Evolutionary conservation across 2,888 invertebrate species (phyloP), one percentile per base, ranked within the genome.

Genomic region (Ptychoptera contaminata): DNA sequence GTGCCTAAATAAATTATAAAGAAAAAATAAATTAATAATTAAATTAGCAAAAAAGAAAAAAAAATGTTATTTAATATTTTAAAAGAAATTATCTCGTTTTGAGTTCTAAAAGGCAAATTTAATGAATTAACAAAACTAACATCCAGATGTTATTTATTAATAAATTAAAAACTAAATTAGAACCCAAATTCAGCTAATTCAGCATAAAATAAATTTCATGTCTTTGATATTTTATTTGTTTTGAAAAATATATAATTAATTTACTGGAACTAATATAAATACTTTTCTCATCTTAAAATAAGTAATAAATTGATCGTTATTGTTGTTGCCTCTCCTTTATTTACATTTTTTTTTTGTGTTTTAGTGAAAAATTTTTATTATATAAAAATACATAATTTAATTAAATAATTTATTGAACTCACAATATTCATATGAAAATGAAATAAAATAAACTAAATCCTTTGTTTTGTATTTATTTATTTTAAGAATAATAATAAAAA

Each of bases 1-100:
- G 92, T 50, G 79, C 86, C 86, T 87, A 68, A 4, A 67, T 5
- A 63, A 41, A 50, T 42, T 31, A 41, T 42, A 44, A 42, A 45
- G 31, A 43, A 15, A 48, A 32, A 47, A 45, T 8, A n/a, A 16
- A 50, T 48, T 39, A 6, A 35, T 14, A 42, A 39, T 30, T n/a
- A 35, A 31, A 45, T 38, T 15, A 41, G 12, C 7, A 30, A 30
- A 23, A 37, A 16, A 16, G 10, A 16, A 23, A 44, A 39, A 7
- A 23, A 23, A n/a, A n/a, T n/a, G n/a, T 23, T 23, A 23, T 5
- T 5, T 23, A 23, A 23, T 23, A 23, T n/a, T n/a, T n/a, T n/a
- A n/a, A n/a, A n/a, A n/a, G n/a, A 23, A 23, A 23, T 23, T 23
- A 7, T 23, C 23, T 23, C 23, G 23, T 23, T 7, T 23, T 16